Evolutionary conservation across 1,140 invertebrate genomes (phyloP).

Genomic region (Apis laboriosa): DNA sequence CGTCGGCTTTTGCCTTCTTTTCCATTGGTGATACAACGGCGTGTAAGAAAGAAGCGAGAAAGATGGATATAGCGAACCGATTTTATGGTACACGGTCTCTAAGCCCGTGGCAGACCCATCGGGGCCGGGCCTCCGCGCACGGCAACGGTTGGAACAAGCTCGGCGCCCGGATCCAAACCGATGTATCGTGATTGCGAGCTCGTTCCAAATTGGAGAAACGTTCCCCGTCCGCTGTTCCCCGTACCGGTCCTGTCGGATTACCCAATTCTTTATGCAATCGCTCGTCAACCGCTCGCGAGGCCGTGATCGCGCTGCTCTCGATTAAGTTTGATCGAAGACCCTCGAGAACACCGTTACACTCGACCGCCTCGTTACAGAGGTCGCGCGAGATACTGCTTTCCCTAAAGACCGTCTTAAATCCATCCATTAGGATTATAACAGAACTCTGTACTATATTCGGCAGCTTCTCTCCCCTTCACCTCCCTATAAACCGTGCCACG

Average conservation of each 20-base stretch:
- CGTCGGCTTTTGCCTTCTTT: constrained; percentile 33
- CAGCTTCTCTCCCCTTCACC: not conserved
- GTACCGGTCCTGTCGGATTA: constrained; percentile 58
- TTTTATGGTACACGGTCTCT: constrained; percentile 65
- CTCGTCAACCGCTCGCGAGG: constrained; percentile 45
- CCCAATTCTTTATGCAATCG: constrained; percentile 62
- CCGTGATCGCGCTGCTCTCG: constrained; percentile 15
- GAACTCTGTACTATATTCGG: not conserved
- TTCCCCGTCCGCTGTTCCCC: constrained; percentile 33
- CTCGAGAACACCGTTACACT: constrained; percentile 34
- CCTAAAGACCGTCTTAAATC: not conserved
- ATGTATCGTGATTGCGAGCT: constrained; percentile 55
- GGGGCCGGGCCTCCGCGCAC: constrained; percentile 37
- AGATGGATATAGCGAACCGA: constrained; percentile 67
- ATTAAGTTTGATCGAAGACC: constrained; percentile 37
- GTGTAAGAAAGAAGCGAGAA: constrained; percentile 54
- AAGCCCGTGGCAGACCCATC: constrained; percentile 39
- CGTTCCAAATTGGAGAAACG: constrained; percentile 51
- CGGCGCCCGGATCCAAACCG: constrained; percentile 42
- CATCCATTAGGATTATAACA: constrained; percentile 25
- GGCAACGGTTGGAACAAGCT: constrained; percentile 34
- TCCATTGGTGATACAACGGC: not conserved
- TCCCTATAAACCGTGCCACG: not conserved
- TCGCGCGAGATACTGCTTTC: constrained; percentile 11
- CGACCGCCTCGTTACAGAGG: constrained; percentile 40